Evolutionary conservation across 2,113 vertebrate genomes (phyloP).

Genomic region (Sphaerodactylus townsendi): DNA sequence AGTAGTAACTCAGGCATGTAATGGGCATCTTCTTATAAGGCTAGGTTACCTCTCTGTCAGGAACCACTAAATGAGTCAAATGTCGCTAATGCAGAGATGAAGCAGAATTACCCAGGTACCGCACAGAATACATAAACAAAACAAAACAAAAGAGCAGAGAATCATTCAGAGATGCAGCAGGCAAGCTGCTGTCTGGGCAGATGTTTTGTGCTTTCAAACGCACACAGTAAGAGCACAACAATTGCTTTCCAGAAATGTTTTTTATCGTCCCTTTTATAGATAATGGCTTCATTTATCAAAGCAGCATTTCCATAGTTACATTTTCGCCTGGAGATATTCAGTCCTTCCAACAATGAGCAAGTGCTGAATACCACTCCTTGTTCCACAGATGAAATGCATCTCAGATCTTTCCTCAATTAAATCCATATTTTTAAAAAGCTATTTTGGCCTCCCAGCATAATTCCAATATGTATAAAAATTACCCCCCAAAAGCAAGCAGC

Average conservation of each 20-base stretch:
- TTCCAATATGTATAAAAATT: fast-evolving
- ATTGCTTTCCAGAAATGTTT: constrained; percentile 66
- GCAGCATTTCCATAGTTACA: constrained; percentile 76
- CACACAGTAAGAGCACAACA: constrained; percentile 26
- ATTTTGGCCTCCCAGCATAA: neutral
- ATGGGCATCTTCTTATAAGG: neutral
- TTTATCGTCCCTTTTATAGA: constrained; percentile 56
- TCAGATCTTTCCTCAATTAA: constrained; percentile 63
- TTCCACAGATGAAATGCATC: constrained; percentile 71
- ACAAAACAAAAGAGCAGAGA: too few species aligned
- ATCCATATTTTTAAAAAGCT: constrained; percentile 47
- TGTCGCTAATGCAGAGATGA: too few species aligned
- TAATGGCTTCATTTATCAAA: constrained; percentile 77
- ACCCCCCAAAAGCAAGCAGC: neutral
- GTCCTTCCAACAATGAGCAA: constrained; percentile 62
- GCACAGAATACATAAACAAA: too few species aligned
- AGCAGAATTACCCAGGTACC: too few species aligned
- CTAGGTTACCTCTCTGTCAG: neutral
- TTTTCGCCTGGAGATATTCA: constrained; percentile 64
- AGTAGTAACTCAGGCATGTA: neutral
- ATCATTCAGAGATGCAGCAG: too few species aligned
- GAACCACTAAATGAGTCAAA: neutral
- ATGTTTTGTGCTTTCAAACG: too few species aligned
- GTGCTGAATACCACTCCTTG: constrained; percentile 59
- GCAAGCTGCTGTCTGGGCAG: neutral